Evolutionary conservation across 2,113 vertebrate species (phyloP), one percentile per base, ranked within the genome.

Genomic region (Passer domesticus): DNA sequence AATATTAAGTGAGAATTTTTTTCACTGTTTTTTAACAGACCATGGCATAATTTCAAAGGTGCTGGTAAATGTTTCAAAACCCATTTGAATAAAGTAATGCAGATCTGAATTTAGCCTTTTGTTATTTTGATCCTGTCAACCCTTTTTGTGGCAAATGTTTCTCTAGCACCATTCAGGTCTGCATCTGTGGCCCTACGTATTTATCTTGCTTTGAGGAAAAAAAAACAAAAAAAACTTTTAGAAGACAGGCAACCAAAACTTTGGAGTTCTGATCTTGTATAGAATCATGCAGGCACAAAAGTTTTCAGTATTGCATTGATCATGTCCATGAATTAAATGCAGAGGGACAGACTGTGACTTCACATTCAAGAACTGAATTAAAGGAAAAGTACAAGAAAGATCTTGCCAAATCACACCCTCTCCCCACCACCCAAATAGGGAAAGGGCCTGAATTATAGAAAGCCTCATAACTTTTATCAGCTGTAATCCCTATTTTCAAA

Each of bases 101-200:
- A 74, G 43, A 46, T 83, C 73, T 95, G 90, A 90, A 83, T 86
- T 83, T 73, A 88, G 21, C 24, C 15, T 91, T 95, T 92, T 79
- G 24, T 76, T 79, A 63, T 52, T 91, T 86, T 77, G 39, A 80
- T 67, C 67, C 75, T 70, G 43, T 47, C 41, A 83, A 50, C 27
- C 18, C 59, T 87, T 55, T 80, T 80, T 89, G 21, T 73, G 72
- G 25, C n/a, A 72, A 56, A 60, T 25, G 4, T 79, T 78, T 94
- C 43, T 83, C 21, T 20, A 67, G 20, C 59, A 70, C 44, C 67
- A 66, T 77, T 80, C 59, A 80, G 79, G 67, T 70, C 70, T 85
- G n/a, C 53, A 62, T 75, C 39, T 84, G 49, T 66, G n/a, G 50
- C 3, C 16, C 30, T 62, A 31, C 21, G 50, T n/a, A 76, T 66